Evolutionary conservation across 2,888 invertebrate species (phyloP).

Genomic region (Punctoribates punctum): DNA sequence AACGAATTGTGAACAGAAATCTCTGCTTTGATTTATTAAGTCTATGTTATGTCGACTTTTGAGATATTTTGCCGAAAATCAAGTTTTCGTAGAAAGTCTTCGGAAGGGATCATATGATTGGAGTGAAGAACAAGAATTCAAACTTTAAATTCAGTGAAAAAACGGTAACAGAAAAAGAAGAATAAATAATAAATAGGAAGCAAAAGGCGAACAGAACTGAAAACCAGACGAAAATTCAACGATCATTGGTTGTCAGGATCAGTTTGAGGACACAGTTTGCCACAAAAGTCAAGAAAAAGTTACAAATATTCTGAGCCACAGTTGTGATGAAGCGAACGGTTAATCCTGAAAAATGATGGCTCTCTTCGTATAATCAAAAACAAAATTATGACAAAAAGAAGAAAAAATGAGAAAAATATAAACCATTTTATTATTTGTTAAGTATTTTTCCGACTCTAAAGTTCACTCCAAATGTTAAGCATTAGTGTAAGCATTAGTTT

Average conservation of each 20-base stretch:
- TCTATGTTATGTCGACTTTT: not conserved
- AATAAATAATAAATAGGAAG: conserved; percentile 12
- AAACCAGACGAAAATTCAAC: not conserved
- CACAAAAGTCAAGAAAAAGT: not conserved
- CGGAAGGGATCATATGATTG: not conserved
- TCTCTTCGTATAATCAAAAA: not conserved
- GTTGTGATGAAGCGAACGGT: not conserved
- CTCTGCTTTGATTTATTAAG: not conserved
- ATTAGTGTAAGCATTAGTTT: not conserved
- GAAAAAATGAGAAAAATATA: not conserved
- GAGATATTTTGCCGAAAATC: conserved; percentile 8
- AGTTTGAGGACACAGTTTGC: not conserved
- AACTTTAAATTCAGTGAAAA: not conserved
- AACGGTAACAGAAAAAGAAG: not conserved
- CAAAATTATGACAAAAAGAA: not conserved
- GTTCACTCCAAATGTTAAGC: conserved; percentile 9
- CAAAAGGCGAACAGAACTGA: not conserved
- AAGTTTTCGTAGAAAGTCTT: not conserved
- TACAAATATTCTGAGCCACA: not conserved
- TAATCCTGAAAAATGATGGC: conserved; percentile 22
- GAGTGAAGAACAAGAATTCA: not conserved
- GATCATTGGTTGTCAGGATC: too few relatives aligned
- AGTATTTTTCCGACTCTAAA: not conserved
- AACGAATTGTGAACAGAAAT: not conserved
- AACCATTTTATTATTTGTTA: not conserved